Conservation (phyloP, 1,140 invertebrate species). For the Bombus superbus region DNA sequence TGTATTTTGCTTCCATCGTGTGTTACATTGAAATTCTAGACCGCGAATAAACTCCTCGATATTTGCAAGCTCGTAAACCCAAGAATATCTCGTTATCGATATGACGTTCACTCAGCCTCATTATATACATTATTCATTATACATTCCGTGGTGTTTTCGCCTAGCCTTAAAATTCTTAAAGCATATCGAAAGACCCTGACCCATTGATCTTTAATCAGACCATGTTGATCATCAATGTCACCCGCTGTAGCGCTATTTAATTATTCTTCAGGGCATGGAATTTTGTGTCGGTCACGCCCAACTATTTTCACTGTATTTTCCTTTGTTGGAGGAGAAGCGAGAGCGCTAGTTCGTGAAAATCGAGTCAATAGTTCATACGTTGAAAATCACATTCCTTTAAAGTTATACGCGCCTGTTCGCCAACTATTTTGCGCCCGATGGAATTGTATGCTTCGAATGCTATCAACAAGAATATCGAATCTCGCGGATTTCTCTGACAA, state of each 20-base stretch:
- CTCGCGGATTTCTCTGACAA: constrained; percentile 29
- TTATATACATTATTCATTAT: constrained; percentile 33
- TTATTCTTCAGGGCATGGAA: neutral
- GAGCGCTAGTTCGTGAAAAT: neutral
- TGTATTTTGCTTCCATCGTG: neutral
- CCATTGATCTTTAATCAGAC: neutral
- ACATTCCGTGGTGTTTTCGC: constrained; percentile 52
- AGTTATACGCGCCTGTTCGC: neutral
- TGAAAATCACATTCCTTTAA: neutral
- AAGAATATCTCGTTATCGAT: neutral
- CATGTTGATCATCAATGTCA: neutral
- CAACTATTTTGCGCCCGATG: neutral
- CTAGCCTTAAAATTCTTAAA: constrained; percentile 59
- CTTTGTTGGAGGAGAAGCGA: neutral
- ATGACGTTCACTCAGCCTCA: too few relatives aligned
- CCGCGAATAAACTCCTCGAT: neutral
- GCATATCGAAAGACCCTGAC: constrained; percentile 19
- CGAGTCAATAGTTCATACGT: neutral
- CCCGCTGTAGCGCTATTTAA: neutral
- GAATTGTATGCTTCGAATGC: neutral
- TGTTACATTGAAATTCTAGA: neutral
- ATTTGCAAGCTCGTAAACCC: neutral
- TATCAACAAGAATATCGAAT: constrained; percentile 21
- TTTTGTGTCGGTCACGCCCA: neutral
- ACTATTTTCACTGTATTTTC: neutral